Conservation (phyloP, 2,113 vertebrate genomes). For the crab-eating macaque (Macaca fascicularis) region DNA sequence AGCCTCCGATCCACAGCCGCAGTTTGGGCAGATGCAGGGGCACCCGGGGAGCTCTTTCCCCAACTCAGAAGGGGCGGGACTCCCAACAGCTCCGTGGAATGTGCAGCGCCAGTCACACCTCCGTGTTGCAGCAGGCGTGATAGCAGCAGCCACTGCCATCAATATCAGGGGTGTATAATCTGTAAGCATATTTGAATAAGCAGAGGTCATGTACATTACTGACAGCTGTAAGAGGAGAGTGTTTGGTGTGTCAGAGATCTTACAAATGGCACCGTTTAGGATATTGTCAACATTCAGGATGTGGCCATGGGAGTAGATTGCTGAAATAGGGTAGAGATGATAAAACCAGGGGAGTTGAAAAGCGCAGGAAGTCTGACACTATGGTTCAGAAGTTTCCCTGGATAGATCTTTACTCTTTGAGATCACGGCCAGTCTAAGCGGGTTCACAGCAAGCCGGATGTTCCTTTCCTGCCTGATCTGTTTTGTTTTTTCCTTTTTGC, state of each 20-base stretch:
- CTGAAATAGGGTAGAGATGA: not conserved
- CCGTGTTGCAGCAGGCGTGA: too few species aligned
- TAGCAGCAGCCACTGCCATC: too few species aligned
- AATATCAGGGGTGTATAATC: not conserved
- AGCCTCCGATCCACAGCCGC: too few species aligned
- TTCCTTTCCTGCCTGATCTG: not conserved
- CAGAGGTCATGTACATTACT: not conserved
- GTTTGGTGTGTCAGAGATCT: not conserved
- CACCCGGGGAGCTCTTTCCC: too few species aligned
- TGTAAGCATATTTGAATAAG: not conserved
- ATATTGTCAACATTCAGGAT: not conserved
- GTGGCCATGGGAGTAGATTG: not conserved
- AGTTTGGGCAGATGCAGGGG: too few species aligned
- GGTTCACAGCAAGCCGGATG: not conserved
- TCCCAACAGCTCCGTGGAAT: too few species aligned
- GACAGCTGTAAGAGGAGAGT: not conserved
- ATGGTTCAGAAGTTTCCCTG: not conserved
- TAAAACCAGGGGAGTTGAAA: not conserved
- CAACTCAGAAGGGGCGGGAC: too few species aligned
- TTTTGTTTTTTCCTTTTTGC: not conserved
- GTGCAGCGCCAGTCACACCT: too few species aligned
- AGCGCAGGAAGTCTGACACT: not conserved
- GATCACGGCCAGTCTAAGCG: not conserved
- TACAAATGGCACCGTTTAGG: not conserved
- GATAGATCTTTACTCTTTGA: fast-evolving